Evolutionary conservation across 2,888 invertebrate genomes (phyloP).

Genomic region (Trimorus sp.): DNA sequence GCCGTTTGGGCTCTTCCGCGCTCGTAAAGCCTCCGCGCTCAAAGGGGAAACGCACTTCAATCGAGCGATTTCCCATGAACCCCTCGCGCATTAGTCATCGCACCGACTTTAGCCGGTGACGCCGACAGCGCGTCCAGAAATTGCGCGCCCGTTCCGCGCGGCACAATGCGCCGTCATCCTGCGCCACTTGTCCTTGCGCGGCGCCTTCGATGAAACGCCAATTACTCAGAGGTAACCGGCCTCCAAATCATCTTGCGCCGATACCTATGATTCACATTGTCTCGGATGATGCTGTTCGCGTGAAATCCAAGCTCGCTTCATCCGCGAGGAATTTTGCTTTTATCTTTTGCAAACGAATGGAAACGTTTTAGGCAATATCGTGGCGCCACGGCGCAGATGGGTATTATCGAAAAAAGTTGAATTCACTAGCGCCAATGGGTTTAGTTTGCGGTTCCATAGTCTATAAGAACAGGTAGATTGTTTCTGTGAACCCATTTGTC

Average conservation of each 20-base stretch:
- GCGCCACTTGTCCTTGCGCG: slow-evolving; percentile 55
- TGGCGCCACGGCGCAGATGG: no score
- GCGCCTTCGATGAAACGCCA: slow-evolving; percentile 59
- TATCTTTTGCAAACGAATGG: no score
- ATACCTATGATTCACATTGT: slow-evolving; percentile 55
- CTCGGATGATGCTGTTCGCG: slow-evolving; percentile 54
- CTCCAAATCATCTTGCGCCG: slow-evolving; percentile 56
- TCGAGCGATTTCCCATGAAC: slow-evolving; percentile 27
- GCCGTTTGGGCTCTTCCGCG: no score
- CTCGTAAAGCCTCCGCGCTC: neutral
- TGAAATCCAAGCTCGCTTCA: slow-evolving; percentile 11
- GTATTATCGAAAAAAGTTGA: no score
- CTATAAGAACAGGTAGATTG: no score
- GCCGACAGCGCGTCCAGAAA: slow-evolving; percentile 46
- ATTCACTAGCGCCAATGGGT: no score
- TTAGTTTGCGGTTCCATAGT: no score
- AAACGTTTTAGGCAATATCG: no score
- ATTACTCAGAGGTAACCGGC: slow-evolving; percentile 65
- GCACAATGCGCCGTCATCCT: slow-evolving; percentile 52
- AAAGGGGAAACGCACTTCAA: slow-evolving; percentile 27
- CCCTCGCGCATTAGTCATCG: slow-evolving; percentile 44
- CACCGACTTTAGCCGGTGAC: slow-evolving; percentile 42
- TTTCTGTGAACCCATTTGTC: no score
- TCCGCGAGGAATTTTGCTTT: neutral
- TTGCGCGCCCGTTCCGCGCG: slow-evolving; percentile 26